Evolutionary conservation across 2,797 vertebrate genomes (phyloP), one percentile per base, ranked within the genome.

Genomic region (Trichosurus vulpecula): DNA sequence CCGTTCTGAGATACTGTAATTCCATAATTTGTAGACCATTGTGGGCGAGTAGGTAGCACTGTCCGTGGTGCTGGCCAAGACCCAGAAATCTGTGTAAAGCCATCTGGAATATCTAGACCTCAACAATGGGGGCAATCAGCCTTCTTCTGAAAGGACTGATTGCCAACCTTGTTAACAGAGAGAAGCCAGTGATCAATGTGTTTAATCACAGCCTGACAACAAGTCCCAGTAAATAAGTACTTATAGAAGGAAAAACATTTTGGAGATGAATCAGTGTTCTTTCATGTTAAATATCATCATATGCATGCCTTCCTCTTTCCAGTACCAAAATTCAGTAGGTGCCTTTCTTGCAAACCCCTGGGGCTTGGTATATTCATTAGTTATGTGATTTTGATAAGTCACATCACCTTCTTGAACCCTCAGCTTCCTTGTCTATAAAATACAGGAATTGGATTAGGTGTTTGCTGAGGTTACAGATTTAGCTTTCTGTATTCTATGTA

Each of bases 191-290:
- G 96, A 93, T 96, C 92, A 90, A 25, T 58, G 91, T 90, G 96
- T 56, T 95, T 96, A 90, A 94, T 97, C 94, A 94, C 54, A 97
- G 91, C 93, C 93, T 97, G 95, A 92, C 93, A 95, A 95, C 56
- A 98, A 95, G 94, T 95, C 95, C 94, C 96, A 93, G 91, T n/a
- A 95, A 94, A 93, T 91, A 66, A n/a, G 41, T 31, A 91, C 58
- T 97, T 51, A 81, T 31, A 54, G 47, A 97, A 53, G 93, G 93
- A 93, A 95, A 97, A 96, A 51, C 81, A 91, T 74, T 95, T 93
- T 90, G 96, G 92, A 97, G 52, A 90, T 87, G 94, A 96, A 94
- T 94, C 29, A 74, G 47, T 89, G 91, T 93, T 96, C 96, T 97
- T 92, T 31, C 52, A 57, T 56, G 52, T 94, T 94, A 22, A 52